Evolutionary conservation across 2,797 vertebrate species (phyloP).

Genomic region (Scolopax bukidnonensis): DNA sequence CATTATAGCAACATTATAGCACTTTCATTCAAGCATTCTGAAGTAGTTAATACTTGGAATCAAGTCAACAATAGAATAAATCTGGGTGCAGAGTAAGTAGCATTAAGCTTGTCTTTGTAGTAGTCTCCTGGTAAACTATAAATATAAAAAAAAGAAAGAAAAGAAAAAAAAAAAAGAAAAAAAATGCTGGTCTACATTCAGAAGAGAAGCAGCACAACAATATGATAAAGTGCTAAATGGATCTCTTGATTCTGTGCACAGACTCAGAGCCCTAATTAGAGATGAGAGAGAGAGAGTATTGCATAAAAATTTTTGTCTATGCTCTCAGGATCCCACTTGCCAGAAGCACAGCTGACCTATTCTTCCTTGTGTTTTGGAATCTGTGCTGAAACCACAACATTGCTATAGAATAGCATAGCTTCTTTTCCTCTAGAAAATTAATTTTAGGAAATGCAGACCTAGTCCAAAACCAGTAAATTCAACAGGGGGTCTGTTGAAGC

Average conservation of each 20-base stretch:
- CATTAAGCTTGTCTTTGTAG: not conserved
- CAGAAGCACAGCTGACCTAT: not conserved
- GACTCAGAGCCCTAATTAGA: not conserved
- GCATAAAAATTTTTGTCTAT: not conserved
- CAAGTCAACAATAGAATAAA: not conserved
- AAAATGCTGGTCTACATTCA: not conserved
- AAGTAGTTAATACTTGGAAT: not conserved
- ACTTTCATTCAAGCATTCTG: not conserved
- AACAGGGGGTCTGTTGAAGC: too few species aligned
- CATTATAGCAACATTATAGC: not conserved
- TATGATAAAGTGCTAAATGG: not conserved
- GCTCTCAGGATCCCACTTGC: not conserved
- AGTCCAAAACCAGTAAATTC: not conserved
- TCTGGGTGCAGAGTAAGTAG: not conserved
- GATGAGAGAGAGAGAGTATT: not conserved
- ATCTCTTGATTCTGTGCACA: not conserved
- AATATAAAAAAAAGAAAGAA: not conserved
- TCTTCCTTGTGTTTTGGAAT: not conserved
- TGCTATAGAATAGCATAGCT: not conserved
- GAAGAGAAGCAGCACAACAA: not conserved
- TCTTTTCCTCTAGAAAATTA: not conserved
- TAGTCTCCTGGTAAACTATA: not conserved
- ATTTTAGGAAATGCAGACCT: not conserved
- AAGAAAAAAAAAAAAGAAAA: not conserved
- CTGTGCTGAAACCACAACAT: not conserved